phyloP scores from a whole-genome alignment of 2,888 invertebrate species.

The Taphrorychus bicolor region DNA sequence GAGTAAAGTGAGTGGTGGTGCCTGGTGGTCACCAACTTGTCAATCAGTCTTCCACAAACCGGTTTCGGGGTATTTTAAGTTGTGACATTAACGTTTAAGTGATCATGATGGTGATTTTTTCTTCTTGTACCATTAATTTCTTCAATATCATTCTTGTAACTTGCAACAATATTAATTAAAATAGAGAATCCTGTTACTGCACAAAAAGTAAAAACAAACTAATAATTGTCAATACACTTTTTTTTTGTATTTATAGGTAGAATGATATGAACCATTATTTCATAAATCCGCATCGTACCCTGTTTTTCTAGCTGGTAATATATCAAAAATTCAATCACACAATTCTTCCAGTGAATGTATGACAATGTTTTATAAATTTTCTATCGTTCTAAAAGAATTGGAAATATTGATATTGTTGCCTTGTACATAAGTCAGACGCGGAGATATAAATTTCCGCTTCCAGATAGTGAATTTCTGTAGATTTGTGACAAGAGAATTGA shows the following conservation, averaged over 20 bases:
- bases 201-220: too few species aligned
- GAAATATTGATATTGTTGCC: conserved; percentile 37
- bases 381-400: conserved; percentile 32
- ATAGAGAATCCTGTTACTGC: too few species aligned
- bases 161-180: too few species aligned
- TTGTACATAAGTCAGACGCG: conserved; percentile 27
- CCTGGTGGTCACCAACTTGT: too few species aligned
- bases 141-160: too few species aligned
- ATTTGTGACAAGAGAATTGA: neutral
- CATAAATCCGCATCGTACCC: conserved; percentile 24
- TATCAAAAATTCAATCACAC: conserved; percentile 42
- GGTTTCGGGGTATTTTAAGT: too few species aligned
- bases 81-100: too few species aligned
- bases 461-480: neutral
- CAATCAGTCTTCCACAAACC: too few species aligned
- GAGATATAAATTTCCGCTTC: conserved; percentile 19
- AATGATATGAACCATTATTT: conserved; percentile 22
- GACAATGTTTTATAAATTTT: conserved; percentile 41
- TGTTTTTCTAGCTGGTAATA: conserved; percentile 36
- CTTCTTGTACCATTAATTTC: too few species aligned
- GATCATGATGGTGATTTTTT: too few species aligned
- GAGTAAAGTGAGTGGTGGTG: too few species aligned
- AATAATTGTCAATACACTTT: too few species aligned
- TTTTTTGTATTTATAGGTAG: neutral
- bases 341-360: conserved; percentile 41